Conservation (phyloP, 2,797 vertebrate species). For the Allobates femoralis region DNA sequence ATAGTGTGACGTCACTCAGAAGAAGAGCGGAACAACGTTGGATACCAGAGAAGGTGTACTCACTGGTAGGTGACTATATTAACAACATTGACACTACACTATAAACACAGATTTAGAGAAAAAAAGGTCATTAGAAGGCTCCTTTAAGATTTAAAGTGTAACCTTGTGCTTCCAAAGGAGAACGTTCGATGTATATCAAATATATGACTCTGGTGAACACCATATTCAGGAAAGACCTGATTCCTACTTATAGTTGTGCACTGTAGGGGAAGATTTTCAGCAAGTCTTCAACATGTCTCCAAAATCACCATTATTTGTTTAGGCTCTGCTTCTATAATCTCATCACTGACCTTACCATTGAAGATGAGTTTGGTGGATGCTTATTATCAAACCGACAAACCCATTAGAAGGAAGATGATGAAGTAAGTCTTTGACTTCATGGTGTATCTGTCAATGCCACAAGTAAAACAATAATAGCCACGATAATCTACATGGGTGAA, state of each 20-base stretch:
- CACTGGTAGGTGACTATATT: too few species aligned
- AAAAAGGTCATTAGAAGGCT: too few species aligned
- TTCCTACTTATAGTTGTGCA: not conserved
- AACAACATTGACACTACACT: too few species aligned
- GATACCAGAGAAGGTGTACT: too few species aligned
- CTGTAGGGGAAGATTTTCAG: not conserved
- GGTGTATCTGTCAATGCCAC: not conserved
- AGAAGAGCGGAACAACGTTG: too few species aligned
- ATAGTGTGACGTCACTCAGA: too few species aligned
- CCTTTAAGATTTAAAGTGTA: too few species aligned
- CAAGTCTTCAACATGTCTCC: not conserved
- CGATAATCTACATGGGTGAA: constrained; percentile 26
- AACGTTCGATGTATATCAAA: not conserved
- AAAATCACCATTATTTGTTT: not conserved
- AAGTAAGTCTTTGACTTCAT: not conserved
- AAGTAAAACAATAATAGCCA: not conserved
- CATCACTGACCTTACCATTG: not conserved
- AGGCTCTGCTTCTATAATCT: not conserved
- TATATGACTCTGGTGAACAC: not conserved
- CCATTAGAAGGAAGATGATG: not conserved
- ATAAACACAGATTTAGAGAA: too few species aligned
- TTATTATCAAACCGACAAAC: not conserved
- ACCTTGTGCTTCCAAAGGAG: not conserved
- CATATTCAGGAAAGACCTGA: not conserved
- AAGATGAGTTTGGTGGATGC: not conserved